phyloP scores from a whole-genome alignment of 2,888 invertebrate genomes.

The Hypomecis punctinalis region DNA sequence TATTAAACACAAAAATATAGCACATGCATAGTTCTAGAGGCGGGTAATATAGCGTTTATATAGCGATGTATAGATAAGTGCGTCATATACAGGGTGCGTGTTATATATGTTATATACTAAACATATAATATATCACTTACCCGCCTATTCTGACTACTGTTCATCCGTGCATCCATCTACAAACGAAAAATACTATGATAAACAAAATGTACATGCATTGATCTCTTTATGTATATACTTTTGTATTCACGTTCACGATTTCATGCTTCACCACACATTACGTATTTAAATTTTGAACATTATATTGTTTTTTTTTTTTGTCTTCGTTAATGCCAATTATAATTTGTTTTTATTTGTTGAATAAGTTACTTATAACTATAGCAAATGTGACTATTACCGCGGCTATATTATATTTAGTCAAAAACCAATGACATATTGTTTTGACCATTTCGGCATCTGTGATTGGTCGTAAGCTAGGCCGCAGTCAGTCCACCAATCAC shows the following conservation, averaged over 20 bases:
- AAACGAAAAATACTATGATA: slow-evolving; percentile 80
- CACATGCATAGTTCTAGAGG: slow-evolving; percentile 46
- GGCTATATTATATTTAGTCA: too few species aligned
- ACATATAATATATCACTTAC: slow-evolving; percentile 73
- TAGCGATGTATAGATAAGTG: slow-evolving; percentile 44
- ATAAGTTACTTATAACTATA: too few species aligned
- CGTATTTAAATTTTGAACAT: not conserved
- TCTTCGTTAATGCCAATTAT: slow-evolving; percentile 8
- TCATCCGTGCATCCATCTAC: slow-evolving; percentile 85
- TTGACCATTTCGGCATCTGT: too few species aligned
- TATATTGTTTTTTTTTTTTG: not conserved
- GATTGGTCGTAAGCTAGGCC: too few species aligned
- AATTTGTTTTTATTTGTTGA: too few species aligned
- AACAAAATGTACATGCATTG: slow-evolving; percentile 41
- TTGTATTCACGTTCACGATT: not conserved
- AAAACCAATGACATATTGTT: too few species aligned
- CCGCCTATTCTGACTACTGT: slow-evolving; percentile 85
- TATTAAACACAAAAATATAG: slow-evolving; percentile 6
- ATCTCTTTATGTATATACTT: slow-evolving; percentile 12
- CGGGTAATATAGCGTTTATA: slow-evolving; percentile 49
- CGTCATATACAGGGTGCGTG: slow-evolving; percentile 41
- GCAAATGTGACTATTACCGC: too few species aligned
- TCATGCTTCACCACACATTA: slow-evolving; percentile 11
- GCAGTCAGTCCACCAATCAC: too few species aligned
- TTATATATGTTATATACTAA: slow-evolving; percentile 53